Evolutionary conservation across 2,113 vertebrate species (phyloP).

Genomic region (Pogona vitticeps): DNA sequence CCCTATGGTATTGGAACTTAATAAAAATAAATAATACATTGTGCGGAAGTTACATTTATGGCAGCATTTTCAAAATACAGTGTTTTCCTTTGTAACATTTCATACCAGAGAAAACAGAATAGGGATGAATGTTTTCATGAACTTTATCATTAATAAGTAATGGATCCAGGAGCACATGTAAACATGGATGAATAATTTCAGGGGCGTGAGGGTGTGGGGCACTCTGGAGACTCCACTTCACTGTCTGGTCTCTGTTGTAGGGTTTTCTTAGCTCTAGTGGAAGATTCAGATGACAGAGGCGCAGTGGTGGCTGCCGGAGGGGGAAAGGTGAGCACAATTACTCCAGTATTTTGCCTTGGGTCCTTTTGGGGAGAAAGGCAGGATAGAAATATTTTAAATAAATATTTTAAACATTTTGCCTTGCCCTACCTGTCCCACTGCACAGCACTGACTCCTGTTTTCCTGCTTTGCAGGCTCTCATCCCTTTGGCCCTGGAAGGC

Average conservation of each 20-base stretch:
- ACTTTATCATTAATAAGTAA: too few species aligned
- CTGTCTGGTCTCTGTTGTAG: slow-evolving; percentile 57
- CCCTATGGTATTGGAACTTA: too few species aligned
- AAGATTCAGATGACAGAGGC: slow-evolving; percentile 89
- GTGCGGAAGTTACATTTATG: too few species aligned
- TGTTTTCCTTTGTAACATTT: too few species aligned
- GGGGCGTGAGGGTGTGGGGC: neutral
- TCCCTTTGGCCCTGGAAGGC: slow-evolving; percentile 91
- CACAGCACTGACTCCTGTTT: neutral
- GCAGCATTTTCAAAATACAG: too few species aligned
- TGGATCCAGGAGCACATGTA: neutral
- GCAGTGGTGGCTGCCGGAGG: slow-evolving; percentile 93
- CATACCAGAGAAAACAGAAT: too few species aligned
- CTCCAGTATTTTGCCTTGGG: neutral
- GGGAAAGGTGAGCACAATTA: slow-evolving; percentile 85
- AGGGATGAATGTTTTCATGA: too few species aligned
- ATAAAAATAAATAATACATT: too few species aligned
- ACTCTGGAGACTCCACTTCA: accelerated
- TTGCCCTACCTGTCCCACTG: neutral
- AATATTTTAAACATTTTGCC: too few species aligned
- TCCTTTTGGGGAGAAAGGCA: too few species aligned
- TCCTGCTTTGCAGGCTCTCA: slow-evolving; percentile 80
- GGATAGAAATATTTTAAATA: too few species aligned
- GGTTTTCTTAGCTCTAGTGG: slow-evolving; percentile 93
- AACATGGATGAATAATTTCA: accelerated